A percentile compares a stretch with the other conserved stretches of the same genome.
phyloP scores from a whole-genome alignment of 2,888 invertebrate genomes.

The Leucania comma region DNA sequence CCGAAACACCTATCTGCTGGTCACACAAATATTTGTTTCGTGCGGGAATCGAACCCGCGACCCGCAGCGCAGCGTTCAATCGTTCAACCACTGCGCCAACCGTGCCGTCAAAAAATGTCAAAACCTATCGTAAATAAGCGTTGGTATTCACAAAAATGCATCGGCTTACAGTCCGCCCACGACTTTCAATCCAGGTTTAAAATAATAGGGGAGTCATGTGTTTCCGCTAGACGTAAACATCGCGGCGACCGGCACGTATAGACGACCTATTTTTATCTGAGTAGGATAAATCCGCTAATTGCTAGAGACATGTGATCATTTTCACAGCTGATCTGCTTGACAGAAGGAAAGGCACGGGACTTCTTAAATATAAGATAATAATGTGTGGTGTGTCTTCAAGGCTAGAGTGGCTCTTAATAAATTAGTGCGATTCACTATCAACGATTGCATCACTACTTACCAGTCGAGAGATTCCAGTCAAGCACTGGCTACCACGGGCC shows the following conservation, averaged over 20 bases:
- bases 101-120: too few species aligned
- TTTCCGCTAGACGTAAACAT: slow-evolving; percentile 22
- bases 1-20: too few species aligned
- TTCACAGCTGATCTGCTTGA: neutral
- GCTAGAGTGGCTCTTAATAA: too few species aligned
- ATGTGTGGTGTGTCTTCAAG: too few species aligned
- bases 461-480: too few species aligned
- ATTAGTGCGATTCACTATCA: too few species aligned
- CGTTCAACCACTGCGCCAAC: too few species aligned
- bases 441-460: too few species aligned
- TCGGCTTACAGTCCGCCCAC: slow-evolving; percentile 8
- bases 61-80: too few species aligned
- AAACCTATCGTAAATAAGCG: neutral
- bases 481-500: too few species aligned
- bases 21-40: too few species aligned
- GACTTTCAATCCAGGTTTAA: slow-evolving; percentile 18
- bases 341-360: neutral
- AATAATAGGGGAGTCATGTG: slow-evolving; percentile 44
- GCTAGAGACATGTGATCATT: slow-evolving; percentile 12
- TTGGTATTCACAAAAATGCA: slow-evolving; percentile 3
- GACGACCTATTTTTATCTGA: slow-evolving; percentile 24
- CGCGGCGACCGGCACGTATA: slow-evolving; percentile 43
- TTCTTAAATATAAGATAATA: neutral
- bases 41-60: too few species aligned
- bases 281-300: slow-evolving; percentile 24